Base-by-base conservation (phyloP, 2,113 vertebrate genomes). In the Nothocercus nigrocapillus region DNA sequence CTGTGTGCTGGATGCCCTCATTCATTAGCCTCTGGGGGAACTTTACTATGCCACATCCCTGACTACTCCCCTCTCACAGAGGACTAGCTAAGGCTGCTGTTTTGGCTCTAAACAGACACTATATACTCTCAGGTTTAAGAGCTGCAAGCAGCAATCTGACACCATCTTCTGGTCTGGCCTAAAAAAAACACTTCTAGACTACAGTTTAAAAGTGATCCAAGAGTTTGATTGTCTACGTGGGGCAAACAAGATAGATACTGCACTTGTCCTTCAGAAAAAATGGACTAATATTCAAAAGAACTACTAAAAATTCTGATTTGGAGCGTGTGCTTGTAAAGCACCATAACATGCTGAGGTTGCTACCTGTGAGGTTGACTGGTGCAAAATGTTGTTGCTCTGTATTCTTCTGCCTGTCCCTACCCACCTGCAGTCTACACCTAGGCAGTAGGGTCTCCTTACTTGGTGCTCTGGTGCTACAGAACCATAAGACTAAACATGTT, bases 21-120 rank as follows among this genome's bases (percentile, higher is more conserved):
- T 97, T 97, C 82, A 30, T 4, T 25, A 86, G 74, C 73, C 96
- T 74, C 89, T 53, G 40, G 86, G 85, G 83, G 53, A 95, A 25
- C n/a, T 36, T 36, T 5, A 30, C 49, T 14, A 3, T 72, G 85
- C 80, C 75, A 81, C 64, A 63, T 70, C 68, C 87, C 63, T 13
- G 42, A 24, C 72, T 77, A 7, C 45, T 40, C 67, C 70, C 62
- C 24, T 68, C 82, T 85, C 36, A 32, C 0, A 38, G 89, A 84
- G 18, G 3, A 47, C 42, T 16, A 36, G 22, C 21, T 67, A 32
- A 67, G 76, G 59, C 76, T 93, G 66, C 89, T 66, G 61, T 27
- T 83, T 49, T 53, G 53, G 42, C 54, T 84, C 54, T 49, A 16
- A 58, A 42, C 28, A 77, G 88, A 30, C 40, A 40, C 75, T 13